Conservation (phyloP, 92 coral and sea anemone genomes). For the Epizoanthus scotinus region DNA sequence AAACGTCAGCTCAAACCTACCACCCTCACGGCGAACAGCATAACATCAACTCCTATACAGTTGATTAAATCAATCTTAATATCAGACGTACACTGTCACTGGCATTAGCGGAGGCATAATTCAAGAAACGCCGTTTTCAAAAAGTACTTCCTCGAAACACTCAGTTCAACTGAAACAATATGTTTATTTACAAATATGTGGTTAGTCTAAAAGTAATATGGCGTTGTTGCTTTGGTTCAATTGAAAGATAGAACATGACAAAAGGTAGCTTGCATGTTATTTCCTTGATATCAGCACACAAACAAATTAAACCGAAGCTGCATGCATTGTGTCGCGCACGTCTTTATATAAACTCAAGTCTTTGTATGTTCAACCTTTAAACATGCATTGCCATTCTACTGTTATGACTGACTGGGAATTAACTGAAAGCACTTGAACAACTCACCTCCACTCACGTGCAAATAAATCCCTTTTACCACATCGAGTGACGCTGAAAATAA, state of each 20-base stretch:
- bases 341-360: not conserved
- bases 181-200: not conserved
- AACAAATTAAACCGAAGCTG: too few relatives aligned
- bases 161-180: not conserved
- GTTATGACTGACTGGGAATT: too few relatives aligned
- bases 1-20: too few relatives aligned
- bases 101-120: too few relatives aligned
- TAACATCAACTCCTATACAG: too few relatives aligned
- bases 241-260: not conserved
- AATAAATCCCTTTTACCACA: conserved; percentile 9
- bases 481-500: conserved; percentile 3
- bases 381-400: not conserved
- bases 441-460: conserved; percentile 3
- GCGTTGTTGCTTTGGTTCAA: not conserved
- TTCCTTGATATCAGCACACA: too few relatives aligned
- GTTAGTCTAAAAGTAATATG: not conserved
- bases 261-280: too few relatives aligned
- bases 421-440: not conserved
- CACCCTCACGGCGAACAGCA: too few relatives aligned
- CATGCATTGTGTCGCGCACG: not conserved
- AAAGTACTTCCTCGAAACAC: not conserved
- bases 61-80: too few relatives aligned
- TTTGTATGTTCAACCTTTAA: not conserved
- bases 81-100: too few relatives aligned
- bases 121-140: not conserved